Base-by-base conservation (phyloP, 2,888 invertebrate genomes). In the Drosophila maculinotata region DNA sequence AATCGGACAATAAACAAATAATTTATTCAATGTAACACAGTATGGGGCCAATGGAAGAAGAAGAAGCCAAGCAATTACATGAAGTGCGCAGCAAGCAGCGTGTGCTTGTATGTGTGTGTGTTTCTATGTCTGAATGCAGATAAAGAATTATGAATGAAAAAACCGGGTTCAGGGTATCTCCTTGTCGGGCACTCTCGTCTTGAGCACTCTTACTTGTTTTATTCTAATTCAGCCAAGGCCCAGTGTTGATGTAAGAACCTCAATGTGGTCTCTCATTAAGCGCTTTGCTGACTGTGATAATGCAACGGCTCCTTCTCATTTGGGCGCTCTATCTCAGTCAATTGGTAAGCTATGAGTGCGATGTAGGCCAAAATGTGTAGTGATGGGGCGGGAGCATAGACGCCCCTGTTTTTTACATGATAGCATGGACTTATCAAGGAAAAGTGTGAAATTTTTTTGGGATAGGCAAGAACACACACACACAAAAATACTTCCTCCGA, bases 401-500 rank as follows among this genome's bases (percentile, higher is more conserved):
- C 72, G 73, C 69, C 71, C 71, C 73, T 72, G 47, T 59, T 59
- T 56, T 65, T 70, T 70, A 71, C 65, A 65, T 47, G 51, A 45
- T 65, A 30, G 25, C 36, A 59, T 39, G 51, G 30, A 57, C 57
- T 67, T 64, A 74, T 69, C 57, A 62, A 64, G 62, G 53, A 68
- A 71, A 71, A 72, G 41, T 64, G 73, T 73, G 60, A 73, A 67
- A 72, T 76, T 76, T 71, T 72, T 35, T 73, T 62, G n/a, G n/a
- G 60, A 60, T 73, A 69, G 67, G 52, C 48, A 49, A 33, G 26
- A 35, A 33, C 17, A 17, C 38, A 44, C 25, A 33, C 31, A 36
- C 47, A 28, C 14, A 30, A 45, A 30, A 60, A 45, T 47, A 48
- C 28, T 49, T 48, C 51, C 20, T 3, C 2, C 58, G 14, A 69